Evolutionary conservation across 2,888 invertebrate species (phyloP).

Genomic region (Ormyrus rosae): DNA sequence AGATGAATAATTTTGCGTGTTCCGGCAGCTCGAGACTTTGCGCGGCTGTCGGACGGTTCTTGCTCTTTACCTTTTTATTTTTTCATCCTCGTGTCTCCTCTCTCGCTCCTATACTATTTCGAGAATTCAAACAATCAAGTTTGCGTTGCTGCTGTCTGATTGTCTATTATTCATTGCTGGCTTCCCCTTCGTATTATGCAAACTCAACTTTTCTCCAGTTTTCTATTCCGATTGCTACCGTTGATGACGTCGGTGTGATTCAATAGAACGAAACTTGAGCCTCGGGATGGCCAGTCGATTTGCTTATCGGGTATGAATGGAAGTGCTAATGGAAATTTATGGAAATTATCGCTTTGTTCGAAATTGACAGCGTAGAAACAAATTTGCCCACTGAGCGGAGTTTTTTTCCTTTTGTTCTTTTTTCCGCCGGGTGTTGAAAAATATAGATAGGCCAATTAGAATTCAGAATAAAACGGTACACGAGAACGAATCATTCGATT

Average conservation of each 20-base stretch:
- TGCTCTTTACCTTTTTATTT: background rate
- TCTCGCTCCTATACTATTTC: slow-evolving; percentile 7
- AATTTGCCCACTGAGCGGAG: background rate
- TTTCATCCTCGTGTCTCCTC: background rate
- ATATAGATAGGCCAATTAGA: background rate
- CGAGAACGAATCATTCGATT: background rate
- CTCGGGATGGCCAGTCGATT: no score
- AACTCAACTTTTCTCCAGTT: no score
- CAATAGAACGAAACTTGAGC: no score
- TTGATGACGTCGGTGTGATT: no score
- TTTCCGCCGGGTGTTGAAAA: no score
- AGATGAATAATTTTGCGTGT: slow-evolving; percentile 44
- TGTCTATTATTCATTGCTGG: slow-evolving; percentile 41
- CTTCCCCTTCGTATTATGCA: background rate
- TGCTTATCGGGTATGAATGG: no score
- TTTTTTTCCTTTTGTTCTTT: background rate
- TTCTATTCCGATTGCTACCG: no score
- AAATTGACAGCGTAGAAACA: no score
- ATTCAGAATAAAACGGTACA: background rate
- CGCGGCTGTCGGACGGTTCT: background rate
- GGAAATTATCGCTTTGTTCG: no score
- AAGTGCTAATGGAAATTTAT: no score
- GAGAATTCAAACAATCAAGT: slow-evolving; percentile 44
- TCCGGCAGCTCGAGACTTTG: slow-evolving; percentile 19
- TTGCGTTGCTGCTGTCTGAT: slow-evolving; percentile 11